phyloP scores from a whole-genome alignment of 2,888 invertebrate genomes.

The Archips crataeganus region DNA sequence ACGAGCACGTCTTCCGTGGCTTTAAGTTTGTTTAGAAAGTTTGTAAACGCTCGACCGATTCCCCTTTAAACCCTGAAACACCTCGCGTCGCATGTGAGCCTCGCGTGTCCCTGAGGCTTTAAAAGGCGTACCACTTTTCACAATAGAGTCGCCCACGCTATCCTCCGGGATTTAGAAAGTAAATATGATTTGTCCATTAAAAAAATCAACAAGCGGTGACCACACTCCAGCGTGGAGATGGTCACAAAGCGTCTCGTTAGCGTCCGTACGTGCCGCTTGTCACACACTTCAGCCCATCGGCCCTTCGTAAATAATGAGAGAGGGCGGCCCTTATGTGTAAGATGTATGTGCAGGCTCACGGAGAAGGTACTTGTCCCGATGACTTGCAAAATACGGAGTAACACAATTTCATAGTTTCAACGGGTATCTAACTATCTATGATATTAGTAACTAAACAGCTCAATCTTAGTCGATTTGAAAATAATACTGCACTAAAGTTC shows the following conservation, averaged over 20 bases:
- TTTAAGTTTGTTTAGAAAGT: slow-evolving; percentile 45
- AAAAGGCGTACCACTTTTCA: slow-evolving; percentile 71
- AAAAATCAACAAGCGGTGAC: slow-evolving; percentile 82
- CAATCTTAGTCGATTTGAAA: background rate
- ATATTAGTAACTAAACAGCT: background rate
- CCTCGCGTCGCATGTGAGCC: slow-evolving; percentile 62
- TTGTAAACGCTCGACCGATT: slow-evolving; percentile 44
- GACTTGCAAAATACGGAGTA: slow-evolving; percentile 16
- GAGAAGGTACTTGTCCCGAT: slow-evolving; percentile 55
- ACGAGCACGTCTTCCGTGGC: slow-evolving; percentile 40
- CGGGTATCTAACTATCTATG: background rate
- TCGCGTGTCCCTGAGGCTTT: slow-evolving; percentile 71
- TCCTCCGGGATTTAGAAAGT: slow-evolving; percentile 66
- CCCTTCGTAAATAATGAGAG: slow-evolving; percentile 85
- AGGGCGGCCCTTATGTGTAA: slow-evolving; percentile 69
- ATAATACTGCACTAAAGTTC: background rate
- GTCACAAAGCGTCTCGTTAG: slow-evolving; percentile 86
- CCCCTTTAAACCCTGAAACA: slow-evolving; percentile 54
- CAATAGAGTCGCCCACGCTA: slow-evolving; percentile 61
- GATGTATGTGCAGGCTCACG: slow-evolving; percentile 51
- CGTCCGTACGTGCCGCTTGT: slow-evolving; percentile 82
- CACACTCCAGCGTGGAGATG: slow-evolving; percentile 76
- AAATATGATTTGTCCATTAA: slow-evolving; percentile 85
- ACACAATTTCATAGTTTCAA: slow-evolving; percentile 4
- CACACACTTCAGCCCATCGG: slow-evolving; percentile 83